Conservation (phyloP, 2,113 vertebrate genomes). For the Petromus typicus region DNA sequence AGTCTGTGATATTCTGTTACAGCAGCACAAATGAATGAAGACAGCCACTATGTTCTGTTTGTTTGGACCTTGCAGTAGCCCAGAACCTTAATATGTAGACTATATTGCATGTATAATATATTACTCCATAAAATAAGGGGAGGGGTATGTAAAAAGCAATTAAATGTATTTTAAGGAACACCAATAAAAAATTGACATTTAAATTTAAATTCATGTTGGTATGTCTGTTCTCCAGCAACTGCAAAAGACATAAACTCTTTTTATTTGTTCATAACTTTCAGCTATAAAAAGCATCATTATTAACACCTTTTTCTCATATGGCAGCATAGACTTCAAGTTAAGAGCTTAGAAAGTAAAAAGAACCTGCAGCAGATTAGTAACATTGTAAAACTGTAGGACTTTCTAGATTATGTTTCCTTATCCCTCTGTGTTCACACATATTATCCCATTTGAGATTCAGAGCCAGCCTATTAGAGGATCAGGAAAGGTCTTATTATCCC, state of each 20-base stretch:
- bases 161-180: slow-evolving; percentile 76
- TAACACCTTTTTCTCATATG: slow-evolving; percentile 68
- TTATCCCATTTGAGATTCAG: background rate
- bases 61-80: slow-evolving; percentile 43
- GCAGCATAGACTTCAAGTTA: slow-evolving; percentile 59
- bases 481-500: background rate
- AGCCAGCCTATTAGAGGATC: background rate
- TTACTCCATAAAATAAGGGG: slow-evolving; percentile 59
- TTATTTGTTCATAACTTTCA: slow-evolving; percentile 82
- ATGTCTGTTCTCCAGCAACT: slow-evolving; percentile 61
- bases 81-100: slow-evolving; percentile 1
- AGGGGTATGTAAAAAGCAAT: slow-evolving; percentile 63
- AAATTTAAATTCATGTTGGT: slow-evolving; percentile 75
- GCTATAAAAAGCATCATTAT: slow-evolving; percentile 76
- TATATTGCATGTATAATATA: slow-evolving; percentile 68
- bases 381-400: background rate
- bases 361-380: slow-evolving; percentile 2
- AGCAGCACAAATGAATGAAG: background rate
- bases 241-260: slow-evolving; percentile 79
- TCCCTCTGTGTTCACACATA: background rate
- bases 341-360: slow-evolving; percentile 60
- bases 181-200: slow-evolving; percentile 79
- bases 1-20: background rate
- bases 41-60: slow-evolving; percentile 3
- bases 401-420: slow-evolving; percentile 22